These are phyloP conservation scores for Phaethon lepturus DNA, from an alignment of 2,113 vertebrate species.

Conservation along the genomic window DNA sequence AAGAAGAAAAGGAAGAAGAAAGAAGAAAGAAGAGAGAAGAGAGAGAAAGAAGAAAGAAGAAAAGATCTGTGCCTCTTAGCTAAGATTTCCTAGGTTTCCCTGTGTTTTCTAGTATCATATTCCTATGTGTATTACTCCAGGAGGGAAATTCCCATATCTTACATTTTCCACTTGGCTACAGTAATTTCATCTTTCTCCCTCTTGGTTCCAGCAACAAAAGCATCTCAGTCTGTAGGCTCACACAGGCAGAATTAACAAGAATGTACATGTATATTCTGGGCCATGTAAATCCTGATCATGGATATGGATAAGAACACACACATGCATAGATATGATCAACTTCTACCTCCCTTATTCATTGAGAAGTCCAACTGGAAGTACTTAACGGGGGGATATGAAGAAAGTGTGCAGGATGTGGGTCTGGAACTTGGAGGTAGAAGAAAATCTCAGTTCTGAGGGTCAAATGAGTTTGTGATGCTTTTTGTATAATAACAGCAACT, in stretches of 20 bases:
- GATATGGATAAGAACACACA: background rate
- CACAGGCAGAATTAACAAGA: background rate
- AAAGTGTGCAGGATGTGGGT: constrained; percentile 2
- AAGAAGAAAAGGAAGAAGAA: background rate
- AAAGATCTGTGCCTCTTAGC: background rate
- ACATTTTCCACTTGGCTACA: background rate
- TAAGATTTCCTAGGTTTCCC: constrained; percentile 18
- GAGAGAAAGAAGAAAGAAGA: background rate
- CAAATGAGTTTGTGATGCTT: constrained; percentile 13
- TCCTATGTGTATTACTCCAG: background rate
- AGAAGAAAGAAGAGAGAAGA: background rate
- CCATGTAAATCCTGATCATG: background rate
- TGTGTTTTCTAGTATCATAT: constrained; percentile 31
- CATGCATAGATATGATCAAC: background rate
- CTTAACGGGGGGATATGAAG: background rate
- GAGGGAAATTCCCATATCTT: background rate
- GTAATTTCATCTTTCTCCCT: background rate
- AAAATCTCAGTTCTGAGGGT: constrained; percentile 22
- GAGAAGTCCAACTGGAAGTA: constrained; percentile 13
- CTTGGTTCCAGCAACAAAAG: background rate
- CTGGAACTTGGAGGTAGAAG: background rate
- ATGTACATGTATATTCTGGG: background rate
- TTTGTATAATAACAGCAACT: background rate
- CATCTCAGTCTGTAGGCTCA: background rate
- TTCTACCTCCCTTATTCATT: background rate